These are phyloP conservation scores for Kobus ellipsiprymnus DNA, from an alignment of 2,113 vertebrate species.

Conservation along the genomic window DNA sequence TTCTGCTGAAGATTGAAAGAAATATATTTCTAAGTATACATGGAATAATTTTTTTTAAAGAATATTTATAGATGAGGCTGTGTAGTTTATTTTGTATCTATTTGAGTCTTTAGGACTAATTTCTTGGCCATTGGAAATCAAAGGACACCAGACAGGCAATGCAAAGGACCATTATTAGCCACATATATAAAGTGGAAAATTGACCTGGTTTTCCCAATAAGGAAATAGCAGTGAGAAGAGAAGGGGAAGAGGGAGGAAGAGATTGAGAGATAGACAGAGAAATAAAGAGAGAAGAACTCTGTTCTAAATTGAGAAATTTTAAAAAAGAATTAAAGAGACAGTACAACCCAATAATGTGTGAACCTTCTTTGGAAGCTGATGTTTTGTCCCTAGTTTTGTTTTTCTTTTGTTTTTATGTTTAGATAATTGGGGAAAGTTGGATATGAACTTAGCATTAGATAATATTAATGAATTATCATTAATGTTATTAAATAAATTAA, in stretches of 20 bases:
- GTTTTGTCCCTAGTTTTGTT: not conserved
- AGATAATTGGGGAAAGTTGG: not conserved
- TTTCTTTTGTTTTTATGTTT: not conserved
- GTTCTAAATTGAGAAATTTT: not conserved
- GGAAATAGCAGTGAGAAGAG: not conserved
- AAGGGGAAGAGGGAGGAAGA: not conserved
- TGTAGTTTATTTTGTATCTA: not conserved
- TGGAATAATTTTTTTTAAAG: not conserved
- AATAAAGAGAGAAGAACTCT: not conserved
- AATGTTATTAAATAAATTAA: conserved; percentile 1
- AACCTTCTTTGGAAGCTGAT: not conserved
- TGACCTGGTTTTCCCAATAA: not conserved
- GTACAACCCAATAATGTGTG: not conserved
- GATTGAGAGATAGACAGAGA: not conserved
- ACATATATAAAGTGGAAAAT: not conserved
- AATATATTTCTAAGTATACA: not conserved
- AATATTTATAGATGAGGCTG: not conserved
- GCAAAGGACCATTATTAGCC: not conserved
- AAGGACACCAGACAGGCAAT: not conserved
- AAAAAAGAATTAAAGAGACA: not conserved
- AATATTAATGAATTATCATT: not conserved
- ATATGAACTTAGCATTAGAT: not conserved
- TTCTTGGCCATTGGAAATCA: not conserved
- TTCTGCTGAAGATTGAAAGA: not conserved
- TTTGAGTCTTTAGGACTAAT: not conserved